Conservation (phyloP, 2,888 invertebrate species). For the Apodemia hepburni region DNA sequence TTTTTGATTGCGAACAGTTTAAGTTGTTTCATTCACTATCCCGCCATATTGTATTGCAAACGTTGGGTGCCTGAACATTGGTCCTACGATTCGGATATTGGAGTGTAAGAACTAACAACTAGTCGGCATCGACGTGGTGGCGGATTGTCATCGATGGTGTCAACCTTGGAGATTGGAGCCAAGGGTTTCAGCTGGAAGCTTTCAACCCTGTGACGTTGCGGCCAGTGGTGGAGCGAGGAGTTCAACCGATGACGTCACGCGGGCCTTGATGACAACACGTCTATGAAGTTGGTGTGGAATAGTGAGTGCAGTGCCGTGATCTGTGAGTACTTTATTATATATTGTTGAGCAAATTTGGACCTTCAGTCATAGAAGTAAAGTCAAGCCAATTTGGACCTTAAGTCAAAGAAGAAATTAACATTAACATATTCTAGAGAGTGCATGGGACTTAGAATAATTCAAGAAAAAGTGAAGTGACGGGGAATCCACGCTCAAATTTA, state of each 20-base stretch:
- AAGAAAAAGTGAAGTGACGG: slow-evolving; percentile 2
- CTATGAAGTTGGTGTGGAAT: neutral
- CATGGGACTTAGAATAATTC: neutral
- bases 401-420: slow-evolving; percentile 1
- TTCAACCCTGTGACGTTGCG: neutral
- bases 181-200: neutral
- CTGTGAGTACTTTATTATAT: neutral
- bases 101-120: neutral
- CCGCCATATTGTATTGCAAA: no score
- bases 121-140: slow-evolving; percentile 8
- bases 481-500: neutral
- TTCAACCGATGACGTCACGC: neutral
- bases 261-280: neutral
- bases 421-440: neutral
- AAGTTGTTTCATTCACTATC: no score
- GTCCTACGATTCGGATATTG: neutral
- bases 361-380: neutral
- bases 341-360: neutral
- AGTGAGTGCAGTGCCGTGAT: slow-evolving; percentile 4
- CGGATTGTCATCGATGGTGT: slow-evolving; percentile 1
- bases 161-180: neutral
- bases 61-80: neutral
- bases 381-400: no score
- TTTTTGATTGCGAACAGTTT: no score
- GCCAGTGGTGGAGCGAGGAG: slow-evolving; percentile 1